Percentiles rank a stretch among this genome's conserved stretches.
These are phyloP conservation scores for Gopherus flavomarginatus DNA, from an alignment of 2,113 vertebrate species.

Conservation along the genomic window DNA sequence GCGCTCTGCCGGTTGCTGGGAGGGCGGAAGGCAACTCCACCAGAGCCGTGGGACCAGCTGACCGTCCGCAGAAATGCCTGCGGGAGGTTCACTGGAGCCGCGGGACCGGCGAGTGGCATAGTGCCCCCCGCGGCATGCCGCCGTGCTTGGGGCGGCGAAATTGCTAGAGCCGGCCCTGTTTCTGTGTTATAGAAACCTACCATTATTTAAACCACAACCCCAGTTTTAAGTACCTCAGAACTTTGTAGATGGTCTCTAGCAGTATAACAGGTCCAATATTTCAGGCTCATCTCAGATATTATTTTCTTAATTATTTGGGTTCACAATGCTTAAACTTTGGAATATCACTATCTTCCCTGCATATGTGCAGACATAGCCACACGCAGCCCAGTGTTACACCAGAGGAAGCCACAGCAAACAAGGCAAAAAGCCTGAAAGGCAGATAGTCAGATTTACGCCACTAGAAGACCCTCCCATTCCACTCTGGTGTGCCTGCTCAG, in stretches of 20 bases:
- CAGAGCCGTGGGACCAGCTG: no score
- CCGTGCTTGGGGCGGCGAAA: no score
- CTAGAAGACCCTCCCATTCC: not conserved
- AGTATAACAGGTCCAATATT: not conserved
- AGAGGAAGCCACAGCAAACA: not conserved
- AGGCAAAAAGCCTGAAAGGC: not conserved
- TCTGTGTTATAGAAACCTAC: not conserved
- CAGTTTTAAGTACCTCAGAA: not conserved
- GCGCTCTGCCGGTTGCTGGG: no score
- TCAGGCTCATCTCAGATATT: not conserved
- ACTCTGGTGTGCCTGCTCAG: fast-evolving
- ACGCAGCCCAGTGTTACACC: not conserved
- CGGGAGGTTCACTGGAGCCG: no score
- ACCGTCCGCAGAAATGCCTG: no score
- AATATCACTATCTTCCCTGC: not conserved
- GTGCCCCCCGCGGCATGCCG: no score
- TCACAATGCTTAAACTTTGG: not conserved
- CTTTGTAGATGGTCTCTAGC: not conserved
- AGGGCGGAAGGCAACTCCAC: no score
- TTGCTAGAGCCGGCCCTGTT: no score
- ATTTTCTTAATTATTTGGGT: not conserved
- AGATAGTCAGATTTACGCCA: not conserved
- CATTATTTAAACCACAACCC: not conserved
- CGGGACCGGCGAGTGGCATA: no score
- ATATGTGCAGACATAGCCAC: not conserved